These are phyloP conservation scores for Aphelinus atriplicis DNA, from an alignment of 1,140 invertebrate species.

Conservation along the genomic window DNA sequence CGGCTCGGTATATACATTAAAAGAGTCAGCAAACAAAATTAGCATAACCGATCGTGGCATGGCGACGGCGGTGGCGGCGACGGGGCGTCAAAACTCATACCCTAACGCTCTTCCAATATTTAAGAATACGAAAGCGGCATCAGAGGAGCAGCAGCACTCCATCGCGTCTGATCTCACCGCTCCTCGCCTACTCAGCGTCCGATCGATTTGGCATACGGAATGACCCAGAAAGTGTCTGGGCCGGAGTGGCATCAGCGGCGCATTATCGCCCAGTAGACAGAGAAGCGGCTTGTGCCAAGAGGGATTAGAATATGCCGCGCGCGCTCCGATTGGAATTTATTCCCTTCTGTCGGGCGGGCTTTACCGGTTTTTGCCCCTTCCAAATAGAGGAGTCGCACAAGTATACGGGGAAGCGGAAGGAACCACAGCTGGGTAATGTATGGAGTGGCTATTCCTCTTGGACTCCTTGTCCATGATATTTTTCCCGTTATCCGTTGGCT, in stretches of 20 bases:
- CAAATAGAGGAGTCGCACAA: not conserved
- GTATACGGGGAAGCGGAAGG: not conserved
- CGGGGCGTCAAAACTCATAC: not conserved
- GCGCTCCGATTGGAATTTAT: conserved; percentile 31
- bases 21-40: no score
- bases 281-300: conserved; percentile 12
- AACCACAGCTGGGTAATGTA: conserved; percentile 6
- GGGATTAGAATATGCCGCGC: conserved; percentile 37
- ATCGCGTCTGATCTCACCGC: conserved; percentile 1
- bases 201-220: conserved; percentile 38
- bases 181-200: not conserved
- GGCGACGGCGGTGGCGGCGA: not conserved
- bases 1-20: no score
- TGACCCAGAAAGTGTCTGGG: conserved; percentile 24
- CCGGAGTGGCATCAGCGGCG: conserved; percentile 4
- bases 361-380: not conserved
- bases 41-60: no score
- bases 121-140: not conserved
- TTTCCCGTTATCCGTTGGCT: not conserved
- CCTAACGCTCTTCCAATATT: no score
- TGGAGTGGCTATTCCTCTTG: not conserved
- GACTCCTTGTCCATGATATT: not conserved
- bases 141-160: conserved; percentile 4
- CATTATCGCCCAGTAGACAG: conserved; percentile 9
- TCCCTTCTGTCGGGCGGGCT: conserved; percentile 15